Percentiles rank a stretch among this genome's conserved stretches.
Evolutionary conservation across 2,113 vertebrate species (phyloP).

Genomic region (Neodon shergylaensis): DNA sequence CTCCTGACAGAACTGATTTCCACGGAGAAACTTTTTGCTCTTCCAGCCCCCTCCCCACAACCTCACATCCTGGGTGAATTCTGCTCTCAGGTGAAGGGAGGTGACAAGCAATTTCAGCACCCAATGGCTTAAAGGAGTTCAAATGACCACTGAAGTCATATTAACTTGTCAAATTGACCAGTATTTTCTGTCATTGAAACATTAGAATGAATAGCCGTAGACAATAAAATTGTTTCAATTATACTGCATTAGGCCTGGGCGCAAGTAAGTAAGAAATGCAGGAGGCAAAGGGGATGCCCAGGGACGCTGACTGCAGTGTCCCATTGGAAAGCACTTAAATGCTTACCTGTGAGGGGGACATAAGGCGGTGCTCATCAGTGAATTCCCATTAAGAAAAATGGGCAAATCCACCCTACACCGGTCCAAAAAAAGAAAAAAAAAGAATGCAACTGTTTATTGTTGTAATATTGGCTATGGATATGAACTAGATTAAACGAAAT

Average conservation of each 20-base stretch:
- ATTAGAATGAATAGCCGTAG: constrained; percentile 86
- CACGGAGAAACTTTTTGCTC: constrained; percentile 64
- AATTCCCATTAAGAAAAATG: constrained; percentile 42
- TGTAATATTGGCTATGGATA: constrained; percentile 56
- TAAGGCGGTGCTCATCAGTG: neutral
- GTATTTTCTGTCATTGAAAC: constrained; percentile 88
- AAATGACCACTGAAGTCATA: constrained; percentile 88
- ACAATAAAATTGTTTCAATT: constrained; percentile 94
- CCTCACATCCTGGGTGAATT: constrained; percentile 68
- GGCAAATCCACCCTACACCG: neutral
- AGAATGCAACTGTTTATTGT: constrained; percentile 56
- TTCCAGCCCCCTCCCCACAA: neutral
- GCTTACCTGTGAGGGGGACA: constrained; percentile 45
- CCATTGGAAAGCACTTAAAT: constrained; percentile 54
- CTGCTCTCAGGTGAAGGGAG: constrained; percentile 82
- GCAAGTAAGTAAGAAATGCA: constrained; percentile 80
- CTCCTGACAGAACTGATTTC: constrained; percentile 77
- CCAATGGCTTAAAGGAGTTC: constrained; percentile 88
- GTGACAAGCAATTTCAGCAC: constrained; percentile 87
- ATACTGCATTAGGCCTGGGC: constrained; percentile 87
- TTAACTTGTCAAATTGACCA: constrained; percentile 92
- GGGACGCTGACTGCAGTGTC: constrained; percentile 69
- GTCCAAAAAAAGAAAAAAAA: neutral
- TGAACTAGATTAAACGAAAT: constrained; percentile 65
- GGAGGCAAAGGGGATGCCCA: constrained; percentile 78